Conservation (phyloP, 2,113 vertebrate genomes). For the Corythoichthys intestinalis region DNA sequence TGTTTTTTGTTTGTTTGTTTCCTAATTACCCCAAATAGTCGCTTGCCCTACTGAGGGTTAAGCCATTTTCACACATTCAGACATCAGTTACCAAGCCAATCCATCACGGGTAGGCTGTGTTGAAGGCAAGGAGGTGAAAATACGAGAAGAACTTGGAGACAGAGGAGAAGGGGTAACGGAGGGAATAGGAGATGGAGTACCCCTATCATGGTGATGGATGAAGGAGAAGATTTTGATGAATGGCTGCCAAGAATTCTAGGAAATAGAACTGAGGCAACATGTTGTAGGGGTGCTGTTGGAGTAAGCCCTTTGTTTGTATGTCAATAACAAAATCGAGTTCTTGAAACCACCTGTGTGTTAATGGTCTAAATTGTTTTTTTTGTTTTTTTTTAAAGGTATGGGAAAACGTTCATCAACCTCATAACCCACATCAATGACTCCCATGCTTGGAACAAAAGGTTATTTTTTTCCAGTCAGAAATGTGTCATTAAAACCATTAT, state of each 20-base stretch:
- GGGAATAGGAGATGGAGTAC: constrained; percentile 14
- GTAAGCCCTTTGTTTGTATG: background rate
- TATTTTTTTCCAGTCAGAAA: constrained; percentile 48
- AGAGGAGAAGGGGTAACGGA: constrained; percentile 20
- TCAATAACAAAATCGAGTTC: constrained; percentile 16
- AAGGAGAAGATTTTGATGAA: constrained; percentile 37
- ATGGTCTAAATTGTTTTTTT: background rate
- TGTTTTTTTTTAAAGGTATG: background rate
- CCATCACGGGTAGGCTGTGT: constrained; percentile 50
- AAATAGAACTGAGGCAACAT: constrained; percentile 5
- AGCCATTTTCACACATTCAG: constrained; percentile 1
- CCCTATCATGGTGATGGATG: constrained; percentile 53
- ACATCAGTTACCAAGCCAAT: constrained; percentile 55
- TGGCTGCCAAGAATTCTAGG: constrained; percentile 4
- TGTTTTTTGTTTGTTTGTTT: no score
- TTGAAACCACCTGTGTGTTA: background rate
- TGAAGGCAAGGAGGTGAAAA: constrained; percentile 34
- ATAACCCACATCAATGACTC: background rate
- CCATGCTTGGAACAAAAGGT: constrained; percentile 14
- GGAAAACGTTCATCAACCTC: no score
- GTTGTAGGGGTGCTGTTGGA: background rate
- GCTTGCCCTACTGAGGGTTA: no score
- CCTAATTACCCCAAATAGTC: no score
- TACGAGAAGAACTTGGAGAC: constrained; percentile 12
- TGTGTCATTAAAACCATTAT: constrained; percentile 55